Percentiles rank a stretch among this genome's conserved stretches.
Conservation (phyloP, 2,797 vertebrate species). For the Lemur catta region DNA sequence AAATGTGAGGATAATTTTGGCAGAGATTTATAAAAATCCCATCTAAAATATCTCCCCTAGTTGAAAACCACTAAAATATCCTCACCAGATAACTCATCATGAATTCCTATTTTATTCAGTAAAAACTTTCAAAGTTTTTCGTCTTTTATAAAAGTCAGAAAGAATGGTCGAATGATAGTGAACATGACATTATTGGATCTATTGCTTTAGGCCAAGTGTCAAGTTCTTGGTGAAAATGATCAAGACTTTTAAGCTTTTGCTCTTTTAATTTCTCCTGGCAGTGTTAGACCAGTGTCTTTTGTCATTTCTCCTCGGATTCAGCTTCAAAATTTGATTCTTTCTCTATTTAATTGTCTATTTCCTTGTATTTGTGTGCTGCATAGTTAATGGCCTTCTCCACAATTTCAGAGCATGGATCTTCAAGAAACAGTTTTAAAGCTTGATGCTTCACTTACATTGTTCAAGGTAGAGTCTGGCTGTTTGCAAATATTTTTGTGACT, state of each 20-base stretch:
- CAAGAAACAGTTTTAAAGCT: not conserved
- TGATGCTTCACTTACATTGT: not conserved
- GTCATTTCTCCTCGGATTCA: not conserved
- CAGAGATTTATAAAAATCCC: not conserved
- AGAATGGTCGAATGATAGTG: not conserved
- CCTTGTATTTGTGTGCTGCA: not conserved
- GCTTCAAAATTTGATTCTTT: not conserved
- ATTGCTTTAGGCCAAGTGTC: not conserved
- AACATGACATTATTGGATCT: not conserved
- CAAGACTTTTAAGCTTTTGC: not conserved
- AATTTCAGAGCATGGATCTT: not conserved
- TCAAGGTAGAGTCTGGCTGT: not conserved
- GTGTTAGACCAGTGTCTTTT: not conserved
- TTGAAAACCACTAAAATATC: conserved; percentile 32
- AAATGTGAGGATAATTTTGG: conserved; percentile 13
- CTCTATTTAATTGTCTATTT: not conserved
- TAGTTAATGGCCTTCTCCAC: not conserved
- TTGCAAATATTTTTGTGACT: not conserved
- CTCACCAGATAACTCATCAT: not conserved
- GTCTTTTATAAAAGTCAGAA: not conserved
- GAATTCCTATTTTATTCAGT: not conserved
- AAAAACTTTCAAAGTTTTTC: not conserved
- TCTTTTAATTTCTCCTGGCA: not conserved
- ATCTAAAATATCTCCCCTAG: conserved; percentile 11
- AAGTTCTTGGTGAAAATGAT: not conserved